Base-by-base conservation (phyloP, 2,888 invertebrate genomes). In the Dolichopus griseipennis region DNA sequence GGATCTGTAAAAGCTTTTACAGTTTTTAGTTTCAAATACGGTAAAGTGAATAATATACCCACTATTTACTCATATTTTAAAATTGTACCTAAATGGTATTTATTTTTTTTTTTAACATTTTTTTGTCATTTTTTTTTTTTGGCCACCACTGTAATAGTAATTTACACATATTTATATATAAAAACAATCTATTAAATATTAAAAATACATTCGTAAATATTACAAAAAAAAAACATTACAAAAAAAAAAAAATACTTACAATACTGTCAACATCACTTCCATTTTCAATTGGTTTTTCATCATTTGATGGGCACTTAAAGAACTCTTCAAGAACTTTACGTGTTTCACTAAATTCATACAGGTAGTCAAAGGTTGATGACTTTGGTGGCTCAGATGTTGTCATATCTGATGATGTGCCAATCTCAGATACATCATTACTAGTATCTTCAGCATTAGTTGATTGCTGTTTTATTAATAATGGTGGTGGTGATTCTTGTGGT, bases 341-440 rank as follows among this genome's bases (percentile, higher is more conserved):
- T 67, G 94, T 94, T 82, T 94, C 93, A 6, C 93, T 93, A 82
- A 93, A 93, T 82, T 94, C 94, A 80, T 93, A 94, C 72, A 93
- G 82, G 82, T 93, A 93, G 83, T 93, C 93, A 80, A 92, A 92
- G 52, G 92, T 91, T 67, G 90, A 84, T 69, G 85, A 80, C 74
- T 80, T 80, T 61, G 79, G 77, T 75, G 33, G 67, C 70, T 81
- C 80, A 70, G 80, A 80, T 68, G 79, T 76, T 73, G 80, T 81
- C 71, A 80, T 72, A 73, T 81, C 81, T 66, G 81, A 81, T 71
- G 81, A 76, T 71, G 81, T 81, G 70, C 81, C 81, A 71, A 81
- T 81, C 77, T 81, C 81, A 67, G 81, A 81, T 68, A 81, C 81
- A 73, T 81, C 81, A 72, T 81, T 81, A 75, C 81, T 81, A 12